These are phyloP conservation scores for Mythimna impura DNA, from an alignment of 2,888 invertebrate species.

Conservation along the genomic window DNA sequence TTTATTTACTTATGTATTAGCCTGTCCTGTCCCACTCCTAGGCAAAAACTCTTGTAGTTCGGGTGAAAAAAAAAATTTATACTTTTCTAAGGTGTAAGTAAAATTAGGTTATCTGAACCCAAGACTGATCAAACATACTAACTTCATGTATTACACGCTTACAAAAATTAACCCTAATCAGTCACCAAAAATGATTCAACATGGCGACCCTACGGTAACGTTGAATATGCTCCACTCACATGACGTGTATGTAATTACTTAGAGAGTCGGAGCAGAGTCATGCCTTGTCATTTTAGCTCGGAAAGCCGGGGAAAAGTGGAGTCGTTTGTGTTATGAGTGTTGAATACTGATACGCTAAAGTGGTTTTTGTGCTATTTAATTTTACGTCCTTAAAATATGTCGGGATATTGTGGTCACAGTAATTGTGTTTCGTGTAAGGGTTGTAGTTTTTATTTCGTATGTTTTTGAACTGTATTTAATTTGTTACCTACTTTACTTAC, in stretches of 20 bases:
- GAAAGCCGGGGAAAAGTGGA: constrained; percentile 69
- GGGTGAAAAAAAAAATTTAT: too few relatives aligned
- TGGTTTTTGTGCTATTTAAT: constrained; percentile 67
- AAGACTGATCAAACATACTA: not conserved
- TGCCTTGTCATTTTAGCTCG: constrained; percentile 87
- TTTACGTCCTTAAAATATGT: constrained; percentile 58
- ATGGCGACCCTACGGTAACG: constrained; percentile 66
- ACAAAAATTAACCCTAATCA: constrained; percentile 18
- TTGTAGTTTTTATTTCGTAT: constrained; percentile 8
- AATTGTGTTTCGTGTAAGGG: constrained; percentile 33
- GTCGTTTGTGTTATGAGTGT: constrained; percentile 72
- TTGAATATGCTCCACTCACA: constrained; percentile 76
- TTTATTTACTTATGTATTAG: too few relatives aligned
- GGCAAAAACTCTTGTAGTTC: too few relatives aligned
- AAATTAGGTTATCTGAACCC: too few relatives aligned
- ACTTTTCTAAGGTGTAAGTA: too few relatives aligned
- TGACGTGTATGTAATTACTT: constrained; percentile 89
- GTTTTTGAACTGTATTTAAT: not conserved
- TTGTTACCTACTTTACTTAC: constrained; percentile 10
- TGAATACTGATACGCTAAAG: constrained; percentile 71
- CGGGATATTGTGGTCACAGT: constrained; percentile 47
- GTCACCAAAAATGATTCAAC: constrained; percentile 38
- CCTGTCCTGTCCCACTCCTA: too few relatives aligned
- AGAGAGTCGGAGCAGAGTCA: constrained; percentile 84
- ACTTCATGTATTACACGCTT: not conserved